These are phyloP conservation scores for Myotis myotis DNA, from an alignment of 2,797 vertebrate genomes.

Conservation along the genomic window DNA sequence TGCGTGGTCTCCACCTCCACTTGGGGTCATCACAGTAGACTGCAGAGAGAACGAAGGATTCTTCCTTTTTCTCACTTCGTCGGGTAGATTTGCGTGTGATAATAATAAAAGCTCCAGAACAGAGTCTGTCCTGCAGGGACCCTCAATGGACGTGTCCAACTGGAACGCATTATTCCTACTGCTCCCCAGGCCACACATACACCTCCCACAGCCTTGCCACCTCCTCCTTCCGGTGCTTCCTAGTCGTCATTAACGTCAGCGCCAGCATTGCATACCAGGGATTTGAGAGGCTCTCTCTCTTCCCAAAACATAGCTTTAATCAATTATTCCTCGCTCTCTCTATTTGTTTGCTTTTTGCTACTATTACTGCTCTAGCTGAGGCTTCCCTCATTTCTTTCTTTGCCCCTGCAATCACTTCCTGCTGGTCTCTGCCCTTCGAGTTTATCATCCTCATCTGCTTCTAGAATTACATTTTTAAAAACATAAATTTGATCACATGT, in stretches of 20 bases:
- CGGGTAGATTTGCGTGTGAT: background rate
- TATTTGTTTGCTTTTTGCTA: background rate
- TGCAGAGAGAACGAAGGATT: background rate
- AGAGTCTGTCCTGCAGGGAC: background rate
- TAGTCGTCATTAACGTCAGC: background rate
- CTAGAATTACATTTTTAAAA: background rate
- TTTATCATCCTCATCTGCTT: background rate
- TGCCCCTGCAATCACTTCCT: background rate
- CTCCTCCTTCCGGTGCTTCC: background rate
- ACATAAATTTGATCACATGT: background rate
- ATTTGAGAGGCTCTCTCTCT: background rate
- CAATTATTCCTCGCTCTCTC: no score
- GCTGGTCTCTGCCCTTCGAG: background rate
- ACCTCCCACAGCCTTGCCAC: background rate
- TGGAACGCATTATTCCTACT: background rate
- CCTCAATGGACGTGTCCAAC: background rate
- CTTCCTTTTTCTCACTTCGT: background rate
- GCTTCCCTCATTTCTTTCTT: background rate
- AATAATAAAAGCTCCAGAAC: background rate
- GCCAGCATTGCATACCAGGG: background rate
- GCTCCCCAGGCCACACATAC: background rate
- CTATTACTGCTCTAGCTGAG: background rate
- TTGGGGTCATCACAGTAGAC: background rate
- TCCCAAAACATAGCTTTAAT: background rate
- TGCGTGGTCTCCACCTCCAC: background rate